phyloP scores from a whole-genome alignment of 2,113 vertebrate species.

The Cottus gobio region DNA sequence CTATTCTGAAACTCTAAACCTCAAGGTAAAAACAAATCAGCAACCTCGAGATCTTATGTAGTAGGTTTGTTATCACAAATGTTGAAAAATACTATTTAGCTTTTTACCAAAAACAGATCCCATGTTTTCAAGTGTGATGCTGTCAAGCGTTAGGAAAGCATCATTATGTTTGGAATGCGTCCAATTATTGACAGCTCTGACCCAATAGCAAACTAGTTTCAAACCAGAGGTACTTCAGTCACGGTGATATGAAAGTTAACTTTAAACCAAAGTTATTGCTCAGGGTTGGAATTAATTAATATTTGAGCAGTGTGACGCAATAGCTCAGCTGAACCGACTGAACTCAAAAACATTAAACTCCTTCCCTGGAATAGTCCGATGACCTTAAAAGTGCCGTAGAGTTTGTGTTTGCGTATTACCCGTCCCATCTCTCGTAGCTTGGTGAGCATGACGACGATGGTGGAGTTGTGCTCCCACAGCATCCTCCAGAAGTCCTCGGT shows the following conservation, averaged over 20 bases:
- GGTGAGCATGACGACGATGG: constrained; percentile 97
- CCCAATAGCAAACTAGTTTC: neutral
- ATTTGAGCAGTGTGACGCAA: constrained; percentile 45
- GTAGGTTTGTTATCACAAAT: neutral
- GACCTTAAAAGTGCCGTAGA: neutral
- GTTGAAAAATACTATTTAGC: neutral
- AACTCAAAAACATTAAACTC: neutral
- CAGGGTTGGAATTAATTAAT: constrained; percentile 52
- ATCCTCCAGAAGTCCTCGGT: constrained; percentile 99
- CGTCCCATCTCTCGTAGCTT: constrained; percentile 97
- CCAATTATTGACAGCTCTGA: constrained; percentile 28
- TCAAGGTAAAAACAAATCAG: no score
- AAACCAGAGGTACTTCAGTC: constrained; percentile 16
- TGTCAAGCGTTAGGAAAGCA: neutral
- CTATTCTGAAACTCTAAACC: neutral
- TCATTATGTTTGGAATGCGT: constrained; percentile 21
- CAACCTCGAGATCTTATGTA: neutral
- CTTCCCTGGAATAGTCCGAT: constrained; percentile 15
- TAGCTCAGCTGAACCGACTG: neutral
- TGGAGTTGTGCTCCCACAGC: constrained; percentile 98
- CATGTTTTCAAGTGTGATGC: neutral
- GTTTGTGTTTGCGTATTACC: constrained; percentile 76
- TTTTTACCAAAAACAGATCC: neutral
- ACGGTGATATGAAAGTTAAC: constrained; percentile 28
- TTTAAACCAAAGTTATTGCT: constrained; percentile 42